phyloP scores from a whole-genome alignment of 2,113 vertebrate genomes.

The Crypturellus undulatus region DNA sequence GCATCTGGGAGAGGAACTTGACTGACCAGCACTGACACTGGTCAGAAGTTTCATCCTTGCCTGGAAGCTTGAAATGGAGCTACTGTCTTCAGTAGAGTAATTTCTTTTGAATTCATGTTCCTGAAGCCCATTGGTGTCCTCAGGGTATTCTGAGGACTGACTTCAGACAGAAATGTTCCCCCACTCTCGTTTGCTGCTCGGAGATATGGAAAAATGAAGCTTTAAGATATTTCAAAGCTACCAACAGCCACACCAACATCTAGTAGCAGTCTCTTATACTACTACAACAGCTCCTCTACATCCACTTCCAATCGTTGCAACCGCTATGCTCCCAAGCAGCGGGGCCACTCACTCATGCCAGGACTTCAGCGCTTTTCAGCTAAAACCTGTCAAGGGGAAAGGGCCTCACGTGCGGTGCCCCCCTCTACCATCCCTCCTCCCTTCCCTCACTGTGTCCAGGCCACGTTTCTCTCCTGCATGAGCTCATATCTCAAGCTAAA shows the following conservation, averaged over 20 bases:
- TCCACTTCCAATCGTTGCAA: background rate
- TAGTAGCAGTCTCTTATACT: background rate
- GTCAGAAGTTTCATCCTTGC: background rate
- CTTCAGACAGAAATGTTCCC: background rate
- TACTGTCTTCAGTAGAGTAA: background rate
- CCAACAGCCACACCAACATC: background rate
- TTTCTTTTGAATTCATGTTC: background rate
- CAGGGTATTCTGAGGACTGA: background rate
- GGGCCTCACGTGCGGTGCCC: background rate
- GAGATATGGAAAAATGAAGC: background rate
- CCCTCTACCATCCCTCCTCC: background rate
- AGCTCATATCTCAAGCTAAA: slow-evolving; percentile 55
- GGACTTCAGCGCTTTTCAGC: background rate
- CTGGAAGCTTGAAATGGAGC: background rate
- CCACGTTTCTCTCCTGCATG: slow-evolving; percentile 29
- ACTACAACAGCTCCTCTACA: background rate
- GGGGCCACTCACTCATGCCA: background rate
- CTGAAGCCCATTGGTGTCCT: background rate
- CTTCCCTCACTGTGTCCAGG: background rate
- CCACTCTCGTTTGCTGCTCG: background rate
- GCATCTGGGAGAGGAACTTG: background rate
- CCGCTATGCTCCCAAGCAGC: background rate
- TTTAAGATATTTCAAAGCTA: background rate
- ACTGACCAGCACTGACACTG: background rate
- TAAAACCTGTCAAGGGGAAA: background rate